phyloP scores from a whole-genome alignment of 2,113 vertebrate species.

The Peromyscus maniculatus region DNA sequence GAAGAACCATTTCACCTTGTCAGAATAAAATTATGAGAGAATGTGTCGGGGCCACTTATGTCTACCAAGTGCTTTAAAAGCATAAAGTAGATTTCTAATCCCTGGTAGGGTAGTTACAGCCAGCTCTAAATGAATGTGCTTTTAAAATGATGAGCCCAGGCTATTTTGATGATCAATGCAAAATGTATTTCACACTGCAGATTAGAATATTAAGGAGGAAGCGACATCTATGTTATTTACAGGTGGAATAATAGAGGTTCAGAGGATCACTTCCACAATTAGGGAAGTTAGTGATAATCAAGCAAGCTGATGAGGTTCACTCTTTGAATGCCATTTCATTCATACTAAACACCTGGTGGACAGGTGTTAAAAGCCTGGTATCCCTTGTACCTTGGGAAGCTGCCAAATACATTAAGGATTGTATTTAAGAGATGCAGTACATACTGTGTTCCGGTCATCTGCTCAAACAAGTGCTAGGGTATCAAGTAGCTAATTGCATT shows the following conservation, averaged over 20 bases:
- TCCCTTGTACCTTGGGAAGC: slow-evolving; percentile 65
- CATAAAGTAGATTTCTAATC: slow-evolving; percentile 55
- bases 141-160: slow-evolving; percentile 79
- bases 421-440: slow-evolving; percentile 73
- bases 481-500: slow-evolving; percentile 82
- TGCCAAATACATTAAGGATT: slow-evolving; percentile 79
- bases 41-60: slow-evolving; percentile 66
- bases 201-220: slow-evolving; percentile 53
- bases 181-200: slow-evolving; percentile 56
- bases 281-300: slow-evolving; percentile 20
- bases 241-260: background rate
- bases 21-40: slow-evolving; percentile 79
- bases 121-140: slow-evolving; percentile 76
- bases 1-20: slow-evolving; percentile 17
- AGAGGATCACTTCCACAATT: background rate
- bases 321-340: slow-evolving; percentile 12
- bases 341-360: background rate
- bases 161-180: slow-evolving; percentile 68
- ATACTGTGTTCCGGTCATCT: slow-evolving; percentile 76
- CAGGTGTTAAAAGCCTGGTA: background rate
- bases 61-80: slow-evolving; percentile 76
- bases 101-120: slow-evolving; percentile 74
- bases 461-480: slow-evolving; percentile 77
- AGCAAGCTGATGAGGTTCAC: background rate
- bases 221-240: background rate